Evolutionary conservation across 2,888 invertebrate genomes (phyloP), one percentile per base, ranked within the genome.

Genomic region (Nymphalis polychloros): DNA sequence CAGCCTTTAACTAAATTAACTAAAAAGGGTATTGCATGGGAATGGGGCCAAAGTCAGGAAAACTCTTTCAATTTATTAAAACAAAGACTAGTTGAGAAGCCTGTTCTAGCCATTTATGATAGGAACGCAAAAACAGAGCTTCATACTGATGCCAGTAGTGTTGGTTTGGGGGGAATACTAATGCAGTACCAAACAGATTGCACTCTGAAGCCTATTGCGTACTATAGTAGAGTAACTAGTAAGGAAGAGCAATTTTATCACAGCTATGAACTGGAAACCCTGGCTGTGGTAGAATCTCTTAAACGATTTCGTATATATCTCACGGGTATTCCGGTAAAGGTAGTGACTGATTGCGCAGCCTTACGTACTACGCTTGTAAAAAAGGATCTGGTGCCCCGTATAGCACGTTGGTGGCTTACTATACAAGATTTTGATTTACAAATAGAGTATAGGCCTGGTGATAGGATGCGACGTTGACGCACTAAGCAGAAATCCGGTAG

Each of bases 371-470:
- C 17, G 73, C 5, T 63, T 64, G 0, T 53, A 72, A 6, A 69
- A 72, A 2, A 76, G 74, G 0, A 77, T 78, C 63, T 76, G 75
- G 0, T 76, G 16, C 74, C 80, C 0, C 73, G 78, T 59, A 78
- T 83, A 31, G 80, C 82, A 19, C 67, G 80, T n/a, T 84, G 81
- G 83, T 79, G 80, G 64, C 63, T 81, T 17, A 59, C 73, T 17
- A 71, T 83, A 1, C 77, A 82, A 59, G 80, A 83, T 6, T 85
- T 73, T 52, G 76, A 82, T 71, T 78, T 79, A 47, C 68, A 46
- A 6, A 70, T 84, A 16, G 75, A 80, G 64, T 83, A 84, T 71
- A 71, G 81, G 27, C 75, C 79, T 0, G 80, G 79, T 0, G 69
- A 72, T 2, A 71, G 73, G 1, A 81, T 84, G 79, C 67, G 64